These are phyloP conservation scores for Stenchaetothrips biformis DNA, from an alignment of 2,888 invertebrate species.

Conservation along the genomic window DNA sequence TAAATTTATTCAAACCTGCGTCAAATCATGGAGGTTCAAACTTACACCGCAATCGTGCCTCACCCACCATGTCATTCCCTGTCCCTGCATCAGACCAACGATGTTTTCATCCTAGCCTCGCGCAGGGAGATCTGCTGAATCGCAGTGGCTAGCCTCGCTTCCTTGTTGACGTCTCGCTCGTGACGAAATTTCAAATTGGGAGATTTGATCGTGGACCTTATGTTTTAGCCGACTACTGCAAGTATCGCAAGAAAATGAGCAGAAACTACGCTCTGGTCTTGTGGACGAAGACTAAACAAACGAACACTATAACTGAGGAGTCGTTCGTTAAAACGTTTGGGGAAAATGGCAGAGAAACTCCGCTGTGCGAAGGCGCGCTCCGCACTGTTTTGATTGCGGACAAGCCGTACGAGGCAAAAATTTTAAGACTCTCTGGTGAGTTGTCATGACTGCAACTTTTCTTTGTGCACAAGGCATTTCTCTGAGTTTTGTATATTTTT, in stretches of 20 bases:
- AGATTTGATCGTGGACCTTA: background rate
- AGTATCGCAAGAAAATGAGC: background rate
- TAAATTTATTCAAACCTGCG: background rate
- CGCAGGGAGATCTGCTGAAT: too few relatives aligned
- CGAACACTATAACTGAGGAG: background rate
- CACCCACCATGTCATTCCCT: too few relatives aligned
- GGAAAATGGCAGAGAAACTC: background rate
- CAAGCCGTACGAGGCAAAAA: background rate
- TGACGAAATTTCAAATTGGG: background rate
- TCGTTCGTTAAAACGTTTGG: background rate
- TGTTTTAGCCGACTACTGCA: background rate
- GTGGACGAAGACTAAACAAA: background rate
- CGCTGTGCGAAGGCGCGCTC: background rate
- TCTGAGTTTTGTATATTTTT: background rate
- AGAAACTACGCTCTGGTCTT: background rate
- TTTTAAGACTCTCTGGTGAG: background rate
- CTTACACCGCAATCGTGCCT: too few relatives aligned
- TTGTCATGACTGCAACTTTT: background rate
- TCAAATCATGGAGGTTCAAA: background rate
- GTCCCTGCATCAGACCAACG: too few relatives aligned
- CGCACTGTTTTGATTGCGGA: background rate
- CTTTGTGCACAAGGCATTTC: too few relatives aligned
- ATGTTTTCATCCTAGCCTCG: too few relatives aligned
- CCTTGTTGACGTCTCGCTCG: background rate
- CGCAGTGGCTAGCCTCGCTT: background rate